A percentile compares a stretch with the other conserved stretches of the same genome.
Conservation (phyloP, 2,797 vertebrate species). For the Schizopygopsis pylzovi region DNA sequence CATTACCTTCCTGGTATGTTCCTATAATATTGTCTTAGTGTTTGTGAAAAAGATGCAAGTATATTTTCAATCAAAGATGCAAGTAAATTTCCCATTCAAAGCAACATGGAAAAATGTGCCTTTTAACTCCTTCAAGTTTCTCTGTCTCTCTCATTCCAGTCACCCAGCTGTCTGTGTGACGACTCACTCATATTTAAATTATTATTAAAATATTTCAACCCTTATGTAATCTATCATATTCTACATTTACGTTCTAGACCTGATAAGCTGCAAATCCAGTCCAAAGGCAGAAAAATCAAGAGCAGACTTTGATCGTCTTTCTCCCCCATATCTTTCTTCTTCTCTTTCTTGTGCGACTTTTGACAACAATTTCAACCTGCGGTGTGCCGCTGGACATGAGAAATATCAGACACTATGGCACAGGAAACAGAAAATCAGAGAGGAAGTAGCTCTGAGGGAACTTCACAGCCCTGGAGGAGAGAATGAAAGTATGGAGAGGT, state of each 20-base stretch:
- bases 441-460: constrained; percentile 55
- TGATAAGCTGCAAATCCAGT: constrained; percentile 42
- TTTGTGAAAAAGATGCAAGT: not conserved
- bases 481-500: constrained; percentile 46
- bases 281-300: constrained; percentile 41
- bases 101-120: not conserved
- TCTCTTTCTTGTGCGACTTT: constrained; percentile 41
- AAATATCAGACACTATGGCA: constrained; percentile 46
- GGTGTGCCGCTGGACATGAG: constrained; percentile 51
- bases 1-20: not conserved
- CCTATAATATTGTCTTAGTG: not conserved
- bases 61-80: not conserved
- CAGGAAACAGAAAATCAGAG: constrained; percentile 55
- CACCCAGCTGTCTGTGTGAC: not conserved
- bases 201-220: constrained; percentile 3
- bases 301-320: constrained; percentile 46
- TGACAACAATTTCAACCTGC: constrained; percentile 44
- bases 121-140: not conserved
- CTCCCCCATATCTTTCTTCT: constrained; percentile 29
- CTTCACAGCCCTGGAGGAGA: constrained; percentile 52
- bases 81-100: not conserved
- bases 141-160: not conserved
- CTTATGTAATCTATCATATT: constrained; percentile 15
- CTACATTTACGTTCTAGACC: not conserved
- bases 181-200: not conserved